Evolutionary conservation across 2,113 vertebrate species (phyloP).

Genomic region (Dermatemys mawii): DNA sequence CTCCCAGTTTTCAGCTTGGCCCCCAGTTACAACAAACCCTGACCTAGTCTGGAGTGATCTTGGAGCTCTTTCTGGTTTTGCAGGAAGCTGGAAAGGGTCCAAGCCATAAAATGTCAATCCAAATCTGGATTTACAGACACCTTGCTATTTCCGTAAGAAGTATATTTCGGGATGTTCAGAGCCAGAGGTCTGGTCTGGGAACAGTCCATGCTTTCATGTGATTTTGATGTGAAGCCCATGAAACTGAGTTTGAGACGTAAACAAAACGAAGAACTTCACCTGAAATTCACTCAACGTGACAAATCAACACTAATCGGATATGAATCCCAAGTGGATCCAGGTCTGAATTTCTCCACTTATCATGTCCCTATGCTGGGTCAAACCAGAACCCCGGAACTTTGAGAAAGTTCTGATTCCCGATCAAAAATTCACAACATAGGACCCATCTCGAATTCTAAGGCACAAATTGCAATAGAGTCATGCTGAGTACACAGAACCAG

Average conservation of each 20-base stretch:
- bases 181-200: neutral
- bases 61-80: neutral
- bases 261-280: neutral
- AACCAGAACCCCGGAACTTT: neutral
- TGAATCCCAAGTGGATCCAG: neutral
- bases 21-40: accelerated
- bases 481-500: neutral
- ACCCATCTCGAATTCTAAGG: neutral
- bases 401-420: neutral
- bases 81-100: neutral
- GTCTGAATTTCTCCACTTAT: neutral
- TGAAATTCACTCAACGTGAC: accelerated
- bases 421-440: neutral
- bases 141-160: neutral
- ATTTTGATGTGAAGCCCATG: neutral
- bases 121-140: accelerated
- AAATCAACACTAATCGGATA: neutral
- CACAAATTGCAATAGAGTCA: neutral
- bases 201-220: neutral
- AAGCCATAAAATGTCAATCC: neutral
- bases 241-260: neutral
- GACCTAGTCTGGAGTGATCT: neutral
- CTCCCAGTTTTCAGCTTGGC: accelerated
- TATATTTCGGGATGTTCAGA: neutral
- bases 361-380: neutral